Base-by-base conservation (phyloP, 2,113 vertebrate species). In the Carettochelys insculpta region DNA sequence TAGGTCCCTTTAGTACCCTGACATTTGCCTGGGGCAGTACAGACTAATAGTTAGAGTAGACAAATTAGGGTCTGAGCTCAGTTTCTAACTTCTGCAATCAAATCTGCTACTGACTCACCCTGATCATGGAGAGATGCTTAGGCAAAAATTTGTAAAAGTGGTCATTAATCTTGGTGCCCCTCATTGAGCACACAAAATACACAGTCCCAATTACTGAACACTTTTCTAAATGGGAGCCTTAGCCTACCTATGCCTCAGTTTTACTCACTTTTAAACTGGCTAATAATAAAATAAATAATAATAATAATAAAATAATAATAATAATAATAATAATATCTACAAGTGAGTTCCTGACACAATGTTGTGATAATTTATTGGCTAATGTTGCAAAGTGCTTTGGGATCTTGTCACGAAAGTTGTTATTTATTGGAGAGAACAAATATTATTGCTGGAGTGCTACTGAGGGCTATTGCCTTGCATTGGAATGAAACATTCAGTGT, bases 21-120 rank as follows among this genome's bases (percentile, higher is more conserved):
- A 87, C 24, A 89, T 92, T 94, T 95, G 91, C 54, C 86, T 92
- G 90, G 83, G 95, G 93, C 95, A 96, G 91, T 84, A 75, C 19
- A 95, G 53, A 93, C 43, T 52, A 96, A 92, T 86, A 80, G 82
- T 92, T 80, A 91, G 77, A 11, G 0, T 81, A 56, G 31, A 86
- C 87, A 76, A 86, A 48, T 3, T 65, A 43, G 45, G 48, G 50
- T 85, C 91, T 4, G 88, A 68, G 50, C 22, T 27, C 65, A n/a
- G n/a, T n/a, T n/a, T n/a, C 3, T 68, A 13, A 20, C 27, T 43
- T 92, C 43, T 82, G 53, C 56, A 45, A 13, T 27, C 54, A 81
- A 52, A 19, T 9, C 1, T 43, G 29, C 24, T 47, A 76, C 73
- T 29, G 29, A 34, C 75, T 77, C 9, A 27, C 17, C 48, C 43